Evolutionary conservation across 2,797 vertebrate species (phyloP).

Genomic region (Vipera latastei): DNA sequence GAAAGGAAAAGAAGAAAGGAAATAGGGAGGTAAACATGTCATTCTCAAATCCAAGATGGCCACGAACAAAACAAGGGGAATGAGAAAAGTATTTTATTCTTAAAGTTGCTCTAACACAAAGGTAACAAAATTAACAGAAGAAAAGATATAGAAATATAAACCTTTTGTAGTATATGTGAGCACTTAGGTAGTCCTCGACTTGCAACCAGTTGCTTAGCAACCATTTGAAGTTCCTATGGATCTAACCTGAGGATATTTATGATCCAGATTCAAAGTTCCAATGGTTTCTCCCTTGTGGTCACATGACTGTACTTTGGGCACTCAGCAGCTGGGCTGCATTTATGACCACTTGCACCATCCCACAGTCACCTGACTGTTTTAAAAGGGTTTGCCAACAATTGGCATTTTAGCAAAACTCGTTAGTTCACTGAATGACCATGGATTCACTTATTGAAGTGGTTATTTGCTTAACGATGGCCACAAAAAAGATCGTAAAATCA

Average conservation of each 20-base stretch:
- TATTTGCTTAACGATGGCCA: background rate
- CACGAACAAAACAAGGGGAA: background rate
- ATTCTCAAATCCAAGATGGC: background rate
- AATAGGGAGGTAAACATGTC: background rate
- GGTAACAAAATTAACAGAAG: background rate
- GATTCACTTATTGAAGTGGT: background rate
- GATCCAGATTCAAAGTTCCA: background rate
- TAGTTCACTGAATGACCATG: background rate
- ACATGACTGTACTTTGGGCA: background rate
- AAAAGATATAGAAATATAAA: background rate
- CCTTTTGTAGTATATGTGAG: background rate
- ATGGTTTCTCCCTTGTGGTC: background rate
- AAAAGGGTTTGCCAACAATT: background rate
- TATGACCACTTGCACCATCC: background rate
- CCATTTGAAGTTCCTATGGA: background rate
- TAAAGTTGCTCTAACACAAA: background rate
- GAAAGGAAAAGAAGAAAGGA: background rate
- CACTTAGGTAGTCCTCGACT: background rate
- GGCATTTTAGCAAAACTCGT: background rate
- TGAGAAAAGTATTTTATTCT: background rate
- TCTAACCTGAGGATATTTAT: background rate
- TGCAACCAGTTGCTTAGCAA: background rate
- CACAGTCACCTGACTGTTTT: background rate
- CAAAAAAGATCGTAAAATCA: background rate
- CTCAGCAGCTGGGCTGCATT: background rate